Percentiles rank a stretch among this genome's conserved stretches.
Evolutionary conservation across 2,888 invertebrate genomes (phyloP).

Genomic region (Chaitophorus viminalis): DNA sequence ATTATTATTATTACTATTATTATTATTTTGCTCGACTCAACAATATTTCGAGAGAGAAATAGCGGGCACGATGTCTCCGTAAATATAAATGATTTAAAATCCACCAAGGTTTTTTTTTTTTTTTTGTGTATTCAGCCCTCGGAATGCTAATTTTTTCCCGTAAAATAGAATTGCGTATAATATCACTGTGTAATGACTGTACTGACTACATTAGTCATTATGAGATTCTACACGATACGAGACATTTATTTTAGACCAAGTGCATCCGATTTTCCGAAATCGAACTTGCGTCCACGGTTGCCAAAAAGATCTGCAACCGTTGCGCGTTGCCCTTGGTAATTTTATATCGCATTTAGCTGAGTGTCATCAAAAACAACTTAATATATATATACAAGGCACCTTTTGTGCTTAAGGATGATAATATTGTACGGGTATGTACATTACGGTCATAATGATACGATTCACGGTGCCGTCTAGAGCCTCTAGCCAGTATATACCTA

Average conservation of each 20-base stretch:
- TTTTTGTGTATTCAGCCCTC: not conserved
- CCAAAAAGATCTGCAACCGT: too few relatives aligned
- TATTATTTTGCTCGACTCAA: slow-evolving; percentile 25
- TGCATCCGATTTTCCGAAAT: too few relatives aligned
- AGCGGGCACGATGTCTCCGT: not conserved
- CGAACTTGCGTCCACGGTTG: too few relatives aligned
- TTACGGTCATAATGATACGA: slow-evolving; percentile 51
- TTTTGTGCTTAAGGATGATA: slow-evolving; percentile 35
- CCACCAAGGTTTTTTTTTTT: not conserved
- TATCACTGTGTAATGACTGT: too few relatives aligned
- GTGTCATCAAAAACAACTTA: slow-evolving; percentile 28
- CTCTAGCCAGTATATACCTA: too few relatives aligned
- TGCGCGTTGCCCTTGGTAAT: not conserved
- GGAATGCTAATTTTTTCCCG: slow-evolving; percentile 7
- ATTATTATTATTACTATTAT: slow-evolving; percentile 11
- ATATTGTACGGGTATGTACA: slow-evolving; percentile 21
- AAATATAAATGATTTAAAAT: not conserved
- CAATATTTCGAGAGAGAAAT: slow-evolving; percentile 1
- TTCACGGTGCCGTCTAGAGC: slow-evolving; percentile 39
- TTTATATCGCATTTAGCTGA: slow-evolving; percentile 8
- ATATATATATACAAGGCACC: too few relatives aligned
- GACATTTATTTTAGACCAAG: too few relatives aligned
- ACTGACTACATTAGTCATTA: too few relatives aligned
- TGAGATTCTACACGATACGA: too few relatives aligned
- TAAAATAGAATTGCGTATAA: too few relatives aligned